A percentile compares a stretch with the other conserved stretches of the same genome.
Conservation (phyloP, 2,113 vertebrate genomes). For the Steatornis caripensis region DNA sequence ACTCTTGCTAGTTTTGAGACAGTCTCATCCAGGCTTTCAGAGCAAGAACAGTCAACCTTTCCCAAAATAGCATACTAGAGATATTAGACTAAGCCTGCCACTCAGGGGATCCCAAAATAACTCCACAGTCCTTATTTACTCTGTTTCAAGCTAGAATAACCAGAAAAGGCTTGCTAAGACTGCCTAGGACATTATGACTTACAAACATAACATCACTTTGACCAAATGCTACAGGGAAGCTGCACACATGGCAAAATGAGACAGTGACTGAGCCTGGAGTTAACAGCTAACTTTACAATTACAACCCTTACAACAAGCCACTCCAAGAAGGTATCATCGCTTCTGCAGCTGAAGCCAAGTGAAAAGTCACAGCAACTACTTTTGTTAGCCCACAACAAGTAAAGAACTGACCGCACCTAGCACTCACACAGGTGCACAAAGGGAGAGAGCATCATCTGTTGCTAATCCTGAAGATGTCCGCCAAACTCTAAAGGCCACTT, state of each 20-base stretch:
- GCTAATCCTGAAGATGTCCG: not conserved
- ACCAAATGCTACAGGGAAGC: not conserved
- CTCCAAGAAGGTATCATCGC: not conserved
- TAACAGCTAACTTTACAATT: not conserved
- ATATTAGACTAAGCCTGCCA: conserved; percentile 6
- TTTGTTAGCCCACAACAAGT: not conserved
- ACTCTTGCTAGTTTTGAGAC: not conserved
- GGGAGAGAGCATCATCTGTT: not conserved
- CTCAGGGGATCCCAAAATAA: conserved; percentile 45
- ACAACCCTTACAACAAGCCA: not conserved
- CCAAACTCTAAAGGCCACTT: not conserved
- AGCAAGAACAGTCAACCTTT: conserved; percentile 5
- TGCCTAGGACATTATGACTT: not conserved
- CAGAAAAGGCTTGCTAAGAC: not conserved
- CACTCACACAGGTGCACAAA: not conserved
- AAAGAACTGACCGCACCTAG: not conserved
- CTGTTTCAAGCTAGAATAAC: not conserved
- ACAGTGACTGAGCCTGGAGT: not conserved
- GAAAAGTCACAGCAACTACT: not conserved
- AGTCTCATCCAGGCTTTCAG: not conserved
- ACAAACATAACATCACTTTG: not conserved
- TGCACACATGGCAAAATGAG: not conserved
- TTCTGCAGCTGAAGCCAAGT: not conserved
- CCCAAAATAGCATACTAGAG: conserved; percentile 31
- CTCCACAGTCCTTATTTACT: not conserved